phyloP scores from a whole-genome alignment of 2,888 invertebrate genomes.

The Campoletis raptor region DNA sequence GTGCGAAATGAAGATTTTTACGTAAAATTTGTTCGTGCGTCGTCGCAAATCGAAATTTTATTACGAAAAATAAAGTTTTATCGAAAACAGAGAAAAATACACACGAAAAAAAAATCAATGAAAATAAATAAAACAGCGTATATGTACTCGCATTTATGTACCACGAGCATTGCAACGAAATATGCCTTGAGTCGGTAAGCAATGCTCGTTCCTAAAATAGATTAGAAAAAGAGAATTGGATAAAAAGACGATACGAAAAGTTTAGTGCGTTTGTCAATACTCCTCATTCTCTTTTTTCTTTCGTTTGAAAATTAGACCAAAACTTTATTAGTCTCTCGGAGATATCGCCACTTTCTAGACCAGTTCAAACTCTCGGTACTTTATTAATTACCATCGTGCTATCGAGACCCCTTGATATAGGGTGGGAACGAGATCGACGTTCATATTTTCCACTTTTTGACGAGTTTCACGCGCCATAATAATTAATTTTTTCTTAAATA shows the following conservation, averaged over 20 bases:
- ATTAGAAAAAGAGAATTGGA: slow-evolving; percentile 41
- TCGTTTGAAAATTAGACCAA: slow-evolving; percentile 14
- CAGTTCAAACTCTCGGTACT: not conserved
- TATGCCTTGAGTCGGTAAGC: slow-evolving; percentile 22
- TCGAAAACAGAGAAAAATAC: slow-evolving; percentile 2
- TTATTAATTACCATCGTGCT: not conserved
- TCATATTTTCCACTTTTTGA: no score
- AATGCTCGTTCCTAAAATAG: slow-evolving; percentile 22
- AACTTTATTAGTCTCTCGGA: not conserved
- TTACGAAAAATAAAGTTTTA: slow-evolving; percentile 7
- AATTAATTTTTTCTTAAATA: no score
- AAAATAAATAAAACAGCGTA: not conserved
- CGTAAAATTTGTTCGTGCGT: slow-evolving; percentile 6
- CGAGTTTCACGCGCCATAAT: no score
- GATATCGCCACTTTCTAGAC: not conserved
- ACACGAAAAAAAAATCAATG: not conserved
- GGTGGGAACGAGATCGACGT: not conserved
- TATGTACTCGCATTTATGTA: slow-evolving; percentile 50
- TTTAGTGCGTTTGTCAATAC: not conserved
- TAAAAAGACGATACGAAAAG: slow-evolving; percentile 53
- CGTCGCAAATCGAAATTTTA: slow-evolving; percentile 33
- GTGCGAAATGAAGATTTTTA: slow-evolving; percentile 27
- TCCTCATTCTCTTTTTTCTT: slow-evolving; percentile 16
- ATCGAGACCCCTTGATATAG: not conserved
- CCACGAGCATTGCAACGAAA: slow-evolving; percentile 33